Percentiles rank a stretch among this genome's conserved stretches.
Evolutionary conservation across 2,797 vertebrate genomes (phyloP).

Genomic region (Arnoldichthys spilopterus): DNA sequence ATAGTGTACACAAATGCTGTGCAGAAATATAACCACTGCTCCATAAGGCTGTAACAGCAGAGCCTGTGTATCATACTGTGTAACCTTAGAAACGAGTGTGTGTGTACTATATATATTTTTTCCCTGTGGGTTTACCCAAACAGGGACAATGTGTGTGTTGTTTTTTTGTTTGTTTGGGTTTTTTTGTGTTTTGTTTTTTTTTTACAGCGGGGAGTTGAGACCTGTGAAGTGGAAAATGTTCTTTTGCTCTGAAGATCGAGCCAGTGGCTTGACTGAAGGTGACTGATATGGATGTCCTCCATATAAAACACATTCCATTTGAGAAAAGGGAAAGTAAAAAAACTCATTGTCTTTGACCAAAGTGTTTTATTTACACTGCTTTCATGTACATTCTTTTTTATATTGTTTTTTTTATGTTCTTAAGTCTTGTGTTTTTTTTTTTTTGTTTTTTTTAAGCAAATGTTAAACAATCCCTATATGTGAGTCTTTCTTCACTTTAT

Average conservation of each 20-base stretch:
- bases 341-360: constrained; percentile 45
- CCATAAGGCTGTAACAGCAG: constrained; percentile 25
- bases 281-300: not conserved
- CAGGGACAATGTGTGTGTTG: not conserved
- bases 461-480: constrained; percentile 40
- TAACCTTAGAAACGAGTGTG: not conserved
- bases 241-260: not conserved
- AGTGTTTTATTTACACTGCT: constrained; percentile 53
- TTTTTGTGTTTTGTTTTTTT: no score
- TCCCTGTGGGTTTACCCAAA: not conserved
- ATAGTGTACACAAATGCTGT: constrained; percentile 28
- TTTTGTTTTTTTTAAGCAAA: constrained; percentile 13
- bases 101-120: no score
- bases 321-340: constrained; percentile 4
- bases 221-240: not conserved
- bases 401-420: constrained; percentile 39
- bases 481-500: constrained; percentile 58
- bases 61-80: not conserved
- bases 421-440: constrained; percentile 10
- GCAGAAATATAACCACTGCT: constrained; percentile 40
- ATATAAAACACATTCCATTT: constrained; percentile 39
- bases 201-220: not conserved
- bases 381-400: constrained; percentile 30
- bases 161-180: no score
- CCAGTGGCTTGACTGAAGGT: not conserved